A percentile compares a stretch with the other conserved stretches of the same genome.
Evolutionary conservation across 2,797 vertebrate genomes (phyloP).

Genomic region (Orestias chungarensis): DNA sequence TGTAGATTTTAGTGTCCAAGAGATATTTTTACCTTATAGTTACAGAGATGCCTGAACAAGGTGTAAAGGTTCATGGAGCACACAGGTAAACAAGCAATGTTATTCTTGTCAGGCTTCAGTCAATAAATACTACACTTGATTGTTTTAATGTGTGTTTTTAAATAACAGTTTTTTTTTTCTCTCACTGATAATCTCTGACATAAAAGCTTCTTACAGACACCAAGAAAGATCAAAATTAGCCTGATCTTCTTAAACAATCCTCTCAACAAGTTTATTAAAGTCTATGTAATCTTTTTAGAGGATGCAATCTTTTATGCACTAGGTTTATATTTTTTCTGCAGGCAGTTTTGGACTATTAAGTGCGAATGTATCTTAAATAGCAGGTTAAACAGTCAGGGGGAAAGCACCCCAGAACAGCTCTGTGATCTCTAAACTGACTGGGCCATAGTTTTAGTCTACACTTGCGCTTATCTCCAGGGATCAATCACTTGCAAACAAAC

Average conservation of each 20-base stretch:
- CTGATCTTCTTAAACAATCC: background rate
- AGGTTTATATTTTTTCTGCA: background rate
- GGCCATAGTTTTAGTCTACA: slow-evolving; percentile 44
- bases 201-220: background rate
- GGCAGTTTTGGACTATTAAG: background rate
- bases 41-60: too few relatives aligned
- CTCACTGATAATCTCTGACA: background rate
- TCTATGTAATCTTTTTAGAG: background rate
- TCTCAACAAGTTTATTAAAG: background rate
- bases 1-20: background rate
- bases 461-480: slow-evolving; percentile 32
- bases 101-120: background rate
- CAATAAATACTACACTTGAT: background rate
- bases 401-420: slow-evolving; percentile 36
- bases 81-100: background rate
- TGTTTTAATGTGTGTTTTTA: background rate
- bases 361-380: slow-evolving; percentile 3
- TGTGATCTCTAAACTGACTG: slow-evolving; percentile 28
- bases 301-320: background rate
- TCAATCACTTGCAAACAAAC: slow-evolving; percentile 24
- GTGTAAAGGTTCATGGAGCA: background rate
- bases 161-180: background rate
- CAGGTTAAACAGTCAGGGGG: slow-evolving; percentile 16
- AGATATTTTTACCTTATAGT: background rate
- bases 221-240: background rate